phyloP scores from a whole-genome alignment of 2,113 vertebrate species.

The Casuarius casuarius region DNA sequence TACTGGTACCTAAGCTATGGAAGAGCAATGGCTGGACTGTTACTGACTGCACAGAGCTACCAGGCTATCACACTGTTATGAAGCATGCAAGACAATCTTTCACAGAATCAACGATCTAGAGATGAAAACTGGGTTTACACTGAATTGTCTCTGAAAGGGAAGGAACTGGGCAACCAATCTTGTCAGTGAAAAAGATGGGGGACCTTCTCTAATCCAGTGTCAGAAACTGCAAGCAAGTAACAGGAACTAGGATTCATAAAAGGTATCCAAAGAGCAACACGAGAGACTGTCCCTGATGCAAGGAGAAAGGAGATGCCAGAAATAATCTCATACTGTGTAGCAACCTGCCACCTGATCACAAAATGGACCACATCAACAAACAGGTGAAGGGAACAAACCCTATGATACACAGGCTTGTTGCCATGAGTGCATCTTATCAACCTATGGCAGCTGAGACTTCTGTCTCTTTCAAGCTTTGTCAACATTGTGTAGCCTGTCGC shows the following conservation, averaged over 20 bases:
- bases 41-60: neutral
- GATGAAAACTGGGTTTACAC: neutral
- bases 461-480: conserved; percentile 3
- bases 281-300: neutral
- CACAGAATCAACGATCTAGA: neutral
- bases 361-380: neutral
- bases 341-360: conserved; percentile 18
- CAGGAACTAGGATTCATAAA: neutral
- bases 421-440: neutral
- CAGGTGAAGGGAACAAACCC: neutral
- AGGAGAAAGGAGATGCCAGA: neutral
- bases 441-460: neutral
- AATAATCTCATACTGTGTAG: neutral
- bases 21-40: neutral
- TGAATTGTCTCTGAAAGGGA: neutral
- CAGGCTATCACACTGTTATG: neutral
- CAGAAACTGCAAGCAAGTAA: neutral
- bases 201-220: neutral
- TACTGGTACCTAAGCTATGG: accelerated
- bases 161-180: neutral
- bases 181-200: neutral
- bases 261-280: neutral
- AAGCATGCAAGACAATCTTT: neutral
- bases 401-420: neutral
- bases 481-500: neutral